Conservation (phyloP, 1,140 invertebrate genomes). For the Solen grandis region DNA sequence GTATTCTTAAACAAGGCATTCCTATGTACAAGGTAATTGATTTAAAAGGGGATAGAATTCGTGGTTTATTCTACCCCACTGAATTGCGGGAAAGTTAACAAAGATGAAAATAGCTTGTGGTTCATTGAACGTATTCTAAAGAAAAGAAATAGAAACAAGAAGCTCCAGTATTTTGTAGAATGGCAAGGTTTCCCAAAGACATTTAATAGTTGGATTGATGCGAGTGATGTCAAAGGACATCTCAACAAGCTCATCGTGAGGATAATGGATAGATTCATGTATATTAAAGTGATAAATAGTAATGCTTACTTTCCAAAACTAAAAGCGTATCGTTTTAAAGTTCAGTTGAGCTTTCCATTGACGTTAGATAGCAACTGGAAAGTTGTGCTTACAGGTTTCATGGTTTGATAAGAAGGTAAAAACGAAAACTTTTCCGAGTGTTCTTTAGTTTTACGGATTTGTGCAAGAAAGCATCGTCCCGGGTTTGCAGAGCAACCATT, state of each 20-base stretch:
- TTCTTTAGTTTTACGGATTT: slow-evolving; percentile 27
- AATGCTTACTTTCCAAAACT: slow-evolving; percentile 37
- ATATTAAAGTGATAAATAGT: slow-evolving; percentile 21
- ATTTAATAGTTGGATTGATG: slow-evolving; percentile 1
- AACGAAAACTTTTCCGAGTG: neutral
- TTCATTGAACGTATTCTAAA: neutral
- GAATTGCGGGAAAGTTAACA: neutral
- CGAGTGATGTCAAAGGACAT: slow-evolving; percentile 27
- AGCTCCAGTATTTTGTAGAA: neutral
- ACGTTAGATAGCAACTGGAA: slow-evolving; percentile 44
- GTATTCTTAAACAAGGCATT: slow-evolving; percentile 37
- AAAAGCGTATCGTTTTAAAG: slow-evolving; percentile 40
- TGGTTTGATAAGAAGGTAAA: neutral
- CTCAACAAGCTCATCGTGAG: neutral
- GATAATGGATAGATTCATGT: slow-evolving; percentile 23
- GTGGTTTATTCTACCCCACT: neutral
- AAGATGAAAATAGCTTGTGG: neutral
- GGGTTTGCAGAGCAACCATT: slow-evolving; percentile 19
- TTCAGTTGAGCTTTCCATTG: slow-evolving; percentile 22
- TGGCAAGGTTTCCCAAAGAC: neutral
- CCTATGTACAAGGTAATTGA: slow-evolving; percentile 31
- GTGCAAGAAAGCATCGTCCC: slow-evolving; percentile 40
- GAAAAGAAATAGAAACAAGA: neutral
- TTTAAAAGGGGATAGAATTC: slow-evolving; percentile 3
- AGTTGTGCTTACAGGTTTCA: slow-evolving; percentile 2